Evolutionary conservation across 2,888 invertebrate species (phyloP), one percentile per base, ranked within the genome.

Genomic region (Drosophila fulvimacula): DNA sequence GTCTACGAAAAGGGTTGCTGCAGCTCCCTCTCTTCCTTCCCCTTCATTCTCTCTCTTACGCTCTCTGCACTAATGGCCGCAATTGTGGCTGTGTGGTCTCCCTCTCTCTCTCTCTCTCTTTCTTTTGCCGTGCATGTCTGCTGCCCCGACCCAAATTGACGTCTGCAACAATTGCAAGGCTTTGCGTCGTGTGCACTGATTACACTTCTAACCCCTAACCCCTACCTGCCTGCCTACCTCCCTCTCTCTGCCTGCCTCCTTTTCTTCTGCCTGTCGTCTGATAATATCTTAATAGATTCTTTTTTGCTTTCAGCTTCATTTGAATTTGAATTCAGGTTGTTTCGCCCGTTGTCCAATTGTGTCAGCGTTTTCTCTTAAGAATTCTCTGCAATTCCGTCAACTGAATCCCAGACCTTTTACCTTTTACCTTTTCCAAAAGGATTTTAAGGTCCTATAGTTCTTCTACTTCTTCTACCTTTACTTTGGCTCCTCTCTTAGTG

Each of bases 241-340:
- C 30, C n/a, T 42, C 59, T 57, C 56, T 5, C 63, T 52, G 48
- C 59, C 49, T 53, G 78, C 65, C 61, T 59, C 10, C 38, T 34
- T 68, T 59, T 41, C 73, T 75, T 59, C 73, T 68, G 11, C 75
- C 39, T 44, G 61, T 53, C 69, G 44, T 61, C 78, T 83, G 82
- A 89, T 89, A 87, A 85, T 80, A 87, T 85, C 85, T 85, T 85
- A 85, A 85, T 89, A 85, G 85, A 85, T 85, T 89, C 85, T 79
- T 84, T 79, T 84, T 87, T 75, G 83, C 86, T 69, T 75, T 83
- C 82, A 76, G 69, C 70, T 72, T 77, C 79, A 88, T 88, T 84
- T 84, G 83, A 86, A 88, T 85, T 72, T 79, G 82, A 82, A 81
- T 84, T 73, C 73, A 79, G 69, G 64, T 71, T 71, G 57, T 55